Percentiles rank a stretch among this genome's conserved stretches.
These are phyloP conservation scores for Amblyopsis rosae DNA, from an alignment of 2,113 vertebrate genomes.

Conservation along the genomic window DNA sequence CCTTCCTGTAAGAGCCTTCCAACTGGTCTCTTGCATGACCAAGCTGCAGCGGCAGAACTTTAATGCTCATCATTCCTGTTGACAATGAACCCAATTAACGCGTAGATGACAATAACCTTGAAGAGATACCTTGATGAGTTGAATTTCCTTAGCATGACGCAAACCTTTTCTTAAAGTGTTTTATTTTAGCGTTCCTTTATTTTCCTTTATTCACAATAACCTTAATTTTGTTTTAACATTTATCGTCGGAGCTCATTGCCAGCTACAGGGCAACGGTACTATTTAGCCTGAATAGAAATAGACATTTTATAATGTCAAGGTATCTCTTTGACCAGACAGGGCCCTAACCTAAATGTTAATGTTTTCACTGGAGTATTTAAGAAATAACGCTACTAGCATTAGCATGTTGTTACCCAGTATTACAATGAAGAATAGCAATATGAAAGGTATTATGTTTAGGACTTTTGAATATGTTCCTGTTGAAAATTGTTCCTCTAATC, in stretches of 20 bases:
- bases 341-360: neutral
- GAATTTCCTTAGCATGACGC: neutral
- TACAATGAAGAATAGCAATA: no score
- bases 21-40: conserved; percentile 6
- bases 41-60: conserved; percentile 28
- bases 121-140: neutral
- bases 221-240: no score
- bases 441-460: neutral
- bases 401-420: no score
- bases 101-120: neutral
- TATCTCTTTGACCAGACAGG: neutral
- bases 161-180: no score
- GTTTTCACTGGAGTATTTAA: neutral
- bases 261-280: neutral
- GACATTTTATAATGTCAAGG: neutral
- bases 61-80: neutral
- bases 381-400: no score
- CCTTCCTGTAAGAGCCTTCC: conserved; percentile 64
- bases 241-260: no score
- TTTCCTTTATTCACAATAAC: no score
- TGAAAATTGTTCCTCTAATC: no score
- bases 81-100: neutral
- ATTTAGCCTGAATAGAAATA: neutral
- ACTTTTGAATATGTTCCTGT: neutral
- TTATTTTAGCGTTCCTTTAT: no score